Conservation (phyloP, 2,113 vertebrate species). For the Butastur rufipennis region DNA sequence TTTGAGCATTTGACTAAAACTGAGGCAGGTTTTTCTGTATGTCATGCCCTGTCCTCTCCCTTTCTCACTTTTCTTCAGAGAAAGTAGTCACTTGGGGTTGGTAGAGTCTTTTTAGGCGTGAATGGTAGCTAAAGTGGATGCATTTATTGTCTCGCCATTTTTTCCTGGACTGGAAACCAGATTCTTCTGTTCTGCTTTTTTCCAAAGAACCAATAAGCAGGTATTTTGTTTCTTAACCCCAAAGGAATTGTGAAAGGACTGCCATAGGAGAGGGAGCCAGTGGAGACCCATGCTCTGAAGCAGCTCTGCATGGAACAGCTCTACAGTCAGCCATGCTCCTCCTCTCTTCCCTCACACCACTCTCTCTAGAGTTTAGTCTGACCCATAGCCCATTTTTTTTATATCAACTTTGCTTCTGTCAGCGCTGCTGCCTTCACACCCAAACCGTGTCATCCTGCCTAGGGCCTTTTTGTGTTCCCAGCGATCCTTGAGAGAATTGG, state of each 20-base stretch:
- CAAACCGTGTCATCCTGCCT: not conserved
- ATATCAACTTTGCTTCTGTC: rapidly evolving
- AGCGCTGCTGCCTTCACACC: not conserved
- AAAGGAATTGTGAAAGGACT: not conserved
- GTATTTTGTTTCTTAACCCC: not conserved
- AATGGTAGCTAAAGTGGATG: not conserved
- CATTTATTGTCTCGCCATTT: not conserved
- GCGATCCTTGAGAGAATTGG: not conserved
- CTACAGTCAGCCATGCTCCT: not conserved
- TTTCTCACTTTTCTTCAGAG: not conserved
- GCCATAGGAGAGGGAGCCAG: not conserved
- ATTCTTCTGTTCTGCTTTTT: not conserved
- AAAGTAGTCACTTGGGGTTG: not conserved
- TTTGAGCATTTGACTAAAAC: constrained; percentile 6
- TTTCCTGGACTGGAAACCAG: not conserved
- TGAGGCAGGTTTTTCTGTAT: not conserved
- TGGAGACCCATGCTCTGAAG: not conserved
- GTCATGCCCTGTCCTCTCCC: not conserved
- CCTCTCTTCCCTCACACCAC: not conserved
- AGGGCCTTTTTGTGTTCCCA: not conserved
- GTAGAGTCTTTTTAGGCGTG: not conserved
- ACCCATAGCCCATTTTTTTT: not conserved
- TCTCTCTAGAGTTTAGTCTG: not conserved
- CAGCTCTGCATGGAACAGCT: not conserved
- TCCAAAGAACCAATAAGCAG: not conserved